Evolutionary conservation across 2,888 invertebrate species (phyloP).

Genomic region (Nycteola revayana): DNA sequence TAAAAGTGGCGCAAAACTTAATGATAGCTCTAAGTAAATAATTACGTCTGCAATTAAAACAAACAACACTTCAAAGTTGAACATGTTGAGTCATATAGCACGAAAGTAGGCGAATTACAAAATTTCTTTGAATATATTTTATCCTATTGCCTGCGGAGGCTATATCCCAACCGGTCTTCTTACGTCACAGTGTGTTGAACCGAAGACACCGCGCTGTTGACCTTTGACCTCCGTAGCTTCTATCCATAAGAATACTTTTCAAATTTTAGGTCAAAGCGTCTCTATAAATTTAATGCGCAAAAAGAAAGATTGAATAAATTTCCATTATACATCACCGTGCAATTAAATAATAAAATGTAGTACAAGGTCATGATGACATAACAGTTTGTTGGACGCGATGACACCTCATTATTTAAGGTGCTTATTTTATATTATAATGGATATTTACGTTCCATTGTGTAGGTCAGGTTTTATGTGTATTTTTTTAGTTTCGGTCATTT

Average conservation of each 20-base stretch:
- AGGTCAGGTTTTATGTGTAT: constrained; percentile 39
- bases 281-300: constrained; percentile 9
- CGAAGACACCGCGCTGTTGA: constrained; percentile 48
- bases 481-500: too few relatives aligned
- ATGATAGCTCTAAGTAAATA: too few relatives aligned
- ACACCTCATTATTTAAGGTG: constrained; percentile 40
- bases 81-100: constrained; percentile 2
- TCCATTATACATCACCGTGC: constrained; percentile 21
- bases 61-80: too few relatives aligned
- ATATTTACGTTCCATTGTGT: constrained; percentile 32
- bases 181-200: constrained; percentile 65
- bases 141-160: constrained; percentile 34
- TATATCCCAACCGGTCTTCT: constrained; percentile 46
- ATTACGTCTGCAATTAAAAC: too few relatives aligned
- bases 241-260: constrained; percentile 39
- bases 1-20: too few relatives aligned
- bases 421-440: constrained; percentile 36
- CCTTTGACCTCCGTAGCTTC: constrained; percentile 61
- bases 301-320: constrained; percentile 23
- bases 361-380: constrained; percentile 51
- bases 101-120: constrained; percentile 34
- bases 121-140: constrained; percentile 38
- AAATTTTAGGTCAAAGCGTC: constrained; percentile 51
- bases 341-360: constrained; percentile 35
- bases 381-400: constrained; percentile 37